Evolutionary conservation across 2,113 vertebrate genomes (phyloP).

Genomic region (Phylloscopus whistleri): DNA sequence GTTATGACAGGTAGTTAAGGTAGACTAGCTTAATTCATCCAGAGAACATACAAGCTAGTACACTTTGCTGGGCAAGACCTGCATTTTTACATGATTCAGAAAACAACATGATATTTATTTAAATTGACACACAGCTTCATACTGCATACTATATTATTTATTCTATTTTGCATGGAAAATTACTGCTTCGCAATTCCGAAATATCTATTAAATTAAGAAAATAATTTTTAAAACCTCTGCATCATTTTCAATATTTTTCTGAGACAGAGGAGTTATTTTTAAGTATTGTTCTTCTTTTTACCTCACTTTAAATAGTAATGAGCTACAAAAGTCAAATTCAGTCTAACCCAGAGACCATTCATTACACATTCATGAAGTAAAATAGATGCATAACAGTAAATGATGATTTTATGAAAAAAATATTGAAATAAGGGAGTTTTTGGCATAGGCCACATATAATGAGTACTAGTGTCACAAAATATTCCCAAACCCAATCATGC

Average conservation of each 20-base stretch:
- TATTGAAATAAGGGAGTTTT: background rate
- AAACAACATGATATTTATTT: background rate
- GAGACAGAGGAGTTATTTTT: background rate
- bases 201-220: background rate
- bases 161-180: background rate
- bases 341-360: background rate
- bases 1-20: background rate
- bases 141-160: background rate
- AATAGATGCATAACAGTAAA: background rate
- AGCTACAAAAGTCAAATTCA: background rate
- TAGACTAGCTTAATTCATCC: background rate
- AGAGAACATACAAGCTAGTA: background rate
- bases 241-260: background rate
- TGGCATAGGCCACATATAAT: background rate
- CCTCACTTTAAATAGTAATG: background rate
- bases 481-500: background rate
- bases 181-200: background rate
- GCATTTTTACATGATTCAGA: background rate
- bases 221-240: background rate
- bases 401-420: conserved; percentile 10
- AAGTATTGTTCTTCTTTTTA: background rate
- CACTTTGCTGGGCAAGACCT: background rate
- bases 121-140: background rate
- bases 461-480: background rate
- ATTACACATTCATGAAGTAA: background rate